These are phyloP conservation scores for Campoplex capitator DNA, from an alignment of 2,888 invertebrate genomes.

Conservation along the genomic window DNA sequence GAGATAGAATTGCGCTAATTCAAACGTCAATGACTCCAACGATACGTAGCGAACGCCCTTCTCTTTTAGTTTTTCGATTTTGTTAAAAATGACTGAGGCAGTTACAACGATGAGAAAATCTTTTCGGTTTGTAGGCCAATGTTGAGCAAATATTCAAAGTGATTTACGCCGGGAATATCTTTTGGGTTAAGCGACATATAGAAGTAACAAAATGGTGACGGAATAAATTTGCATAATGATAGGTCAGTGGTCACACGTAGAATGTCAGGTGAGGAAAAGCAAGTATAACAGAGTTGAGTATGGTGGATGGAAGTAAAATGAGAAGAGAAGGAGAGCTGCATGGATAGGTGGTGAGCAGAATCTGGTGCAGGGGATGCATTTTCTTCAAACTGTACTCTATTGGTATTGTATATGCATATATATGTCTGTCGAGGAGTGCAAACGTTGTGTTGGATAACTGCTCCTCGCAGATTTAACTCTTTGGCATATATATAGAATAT, in stretches of 20 bases:
- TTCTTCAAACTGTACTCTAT: constrained; percentile 13
- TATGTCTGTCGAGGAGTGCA: constrained; percentile 21
- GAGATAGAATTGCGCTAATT: no score
- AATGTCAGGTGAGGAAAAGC: constrained; percentile 32
- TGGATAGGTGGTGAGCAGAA: constrained; percentile 18
- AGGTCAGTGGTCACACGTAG: constrained; percentile 15
- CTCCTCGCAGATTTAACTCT: constrained; percentile 76
- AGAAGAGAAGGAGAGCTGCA: constrained; percentile 14
- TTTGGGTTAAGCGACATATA: not conserved
- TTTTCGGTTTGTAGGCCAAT: not conserved
- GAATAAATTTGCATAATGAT: constrained; percentile 10
- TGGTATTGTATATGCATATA: constrained; percentile 1
- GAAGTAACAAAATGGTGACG: constrained; percentile 11
- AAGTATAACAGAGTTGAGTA: constrained; percentile 40
- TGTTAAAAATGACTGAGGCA: no score
- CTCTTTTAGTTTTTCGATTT: no score
- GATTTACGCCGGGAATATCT: not conserved
- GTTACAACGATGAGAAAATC: not conserved
- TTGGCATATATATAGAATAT: not conserved
- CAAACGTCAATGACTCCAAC: no score
- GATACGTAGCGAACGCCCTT: no score
- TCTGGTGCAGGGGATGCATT: constrained; percentile 38
- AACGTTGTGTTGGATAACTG: constrained; percentile 64
- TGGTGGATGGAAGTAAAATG: constrained; percentile 24
- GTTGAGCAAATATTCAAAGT: not conserved